phyloP scores from a whole-genome alignment of 1,140 invertebrate species.

The Elysia chlorotica region DNA sequence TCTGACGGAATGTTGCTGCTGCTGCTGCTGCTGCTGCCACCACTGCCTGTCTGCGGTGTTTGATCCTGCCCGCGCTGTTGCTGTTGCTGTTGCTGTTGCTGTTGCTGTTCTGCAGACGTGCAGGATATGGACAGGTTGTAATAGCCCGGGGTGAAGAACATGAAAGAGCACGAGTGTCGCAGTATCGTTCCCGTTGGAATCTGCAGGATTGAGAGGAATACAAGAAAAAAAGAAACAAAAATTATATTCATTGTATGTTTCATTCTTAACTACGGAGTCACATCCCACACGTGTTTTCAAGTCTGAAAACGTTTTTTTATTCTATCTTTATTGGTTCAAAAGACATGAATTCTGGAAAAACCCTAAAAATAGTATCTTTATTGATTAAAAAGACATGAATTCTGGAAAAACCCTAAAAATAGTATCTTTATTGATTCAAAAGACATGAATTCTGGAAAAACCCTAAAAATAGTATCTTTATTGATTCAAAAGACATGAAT shows the following conservation, averaged over 20 bases:
- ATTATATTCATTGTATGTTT: neutral
- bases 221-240: neutral
- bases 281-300: too few species aligned
- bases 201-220: neutral
- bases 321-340: neutral
- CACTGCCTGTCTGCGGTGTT: too few species aligned
- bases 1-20: too few species aligned
- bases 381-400: too few species aligned
- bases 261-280: too few species aligned
- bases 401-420: too few species aligned
- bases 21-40: too few species aligned
- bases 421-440: too few species aligned
- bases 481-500: too few species aligned
- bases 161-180: slow-evolving; percentile 17
- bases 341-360: neutral
- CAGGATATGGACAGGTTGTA: slow-evolving; percentile 2
- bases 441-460: too few species aligned
- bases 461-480: too few species aligned
- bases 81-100: neutral
- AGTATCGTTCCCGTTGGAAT: neutral
- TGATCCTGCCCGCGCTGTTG: too few species aligned
- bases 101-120: neutral
- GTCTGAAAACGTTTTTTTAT: neutral
- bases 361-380: neutral
- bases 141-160: slow-evolving; percentile 18